A percentile compares a stretch with the other conserved stretches of the same genome.
These are phyloP conservation scores for Embidobia sp. DNA, from an alignment of 2,888 invertebrate genomes.

Conservation along the genomic window DNA sequence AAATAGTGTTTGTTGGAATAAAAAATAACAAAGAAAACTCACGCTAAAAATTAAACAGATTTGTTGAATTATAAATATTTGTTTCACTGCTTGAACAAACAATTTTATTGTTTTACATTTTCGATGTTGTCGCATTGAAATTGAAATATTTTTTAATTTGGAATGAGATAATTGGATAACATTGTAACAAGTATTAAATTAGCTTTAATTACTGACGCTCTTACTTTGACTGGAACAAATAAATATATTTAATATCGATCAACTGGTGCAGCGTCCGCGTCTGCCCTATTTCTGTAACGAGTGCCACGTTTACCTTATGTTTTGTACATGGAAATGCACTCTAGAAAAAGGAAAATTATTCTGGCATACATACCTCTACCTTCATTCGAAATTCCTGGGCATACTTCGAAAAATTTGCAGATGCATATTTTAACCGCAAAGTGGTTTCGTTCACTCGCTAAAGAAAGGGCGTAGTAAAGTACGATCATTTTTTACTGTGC, in stretches of 20 bases:
- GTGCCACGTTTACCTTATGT: slow-evolving; percentile 58
- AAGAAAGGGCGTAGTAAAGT: slow-evolving; percentile 60
- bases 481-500: slow-evolving; percentile 62
- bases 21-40: too few relatives aligned
- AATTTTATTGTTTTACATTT: too few relatives aligned
- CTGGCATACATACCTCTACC: slow-evolving; percentile 36
- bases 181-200: too few relatives aligned
- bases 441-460: slow-evolving; percentile 64
- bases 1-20: too few relatives aligned
- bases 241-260: slow-evolving; percentile 48
- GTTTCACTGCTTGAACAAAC: too few relatives aligned
- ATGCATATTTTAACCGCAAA: slow-evolving; percentile 68
- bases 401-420: slow-evolving; percentile 65
- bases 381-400: slow-evolving; percentile 61
- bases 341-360: slow-evolving; percentile 58
- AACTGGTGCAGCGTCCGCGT: slow-evolving; percentile 1
- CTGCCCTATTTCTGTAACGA: slow-evolving; percentile 51
- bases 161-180: too few relatives aligned
- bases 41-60: too few relatives aligned
- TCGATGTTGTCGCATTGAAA: too few relatives aligned
- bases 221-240: background rate
- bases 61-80: too few relatives aligned
- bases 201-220: too few relatives aligned
- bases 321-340: slow-evolving; percentile 64
- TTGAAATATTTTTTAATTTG: too few relatives aligned